Conservation (phyloP, 2,113 vertebrate genomes). For the Candoia aspera region DNA sequence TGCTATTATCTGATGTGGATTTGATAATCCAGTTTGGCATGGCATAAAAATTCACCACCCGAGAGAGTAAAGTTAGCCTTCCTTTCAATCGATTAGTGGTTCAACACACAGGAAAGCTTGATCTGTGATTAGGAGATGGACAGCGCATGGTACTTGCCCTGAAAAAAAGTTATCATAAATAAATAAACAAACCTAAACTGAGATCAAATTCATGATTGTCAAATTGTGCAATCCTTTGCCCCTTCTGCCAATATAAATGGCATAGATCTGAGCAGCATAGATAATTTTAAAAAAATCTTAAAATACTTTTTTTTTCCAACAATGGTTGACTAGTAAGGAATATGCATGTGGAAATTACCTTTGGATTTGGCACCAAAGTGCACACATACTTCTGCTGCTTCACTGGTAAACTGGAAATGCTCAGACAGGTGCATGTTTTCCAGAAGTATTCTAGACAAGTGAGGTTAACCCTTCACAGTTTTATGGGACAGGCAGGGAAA, state of each 20-base stretch:
- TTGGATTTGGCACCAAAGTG: neutral
- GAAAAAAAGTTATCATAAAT: neutral
- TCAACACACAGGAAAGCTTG: neutral
- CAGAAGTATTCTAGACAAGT: neutral
- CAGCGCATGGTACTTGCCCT: neutral
- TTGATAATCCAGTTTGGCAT: neutral
- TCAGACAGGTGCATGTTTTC: neutral
- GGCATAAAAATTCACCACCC: neutral
- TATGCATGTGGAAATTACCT: neutral
- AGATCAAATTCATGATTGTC: neutral
- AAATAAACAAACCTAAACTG: neutral
- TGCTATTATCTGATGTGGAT: neutral
- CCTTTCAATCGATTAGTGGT: neutral
- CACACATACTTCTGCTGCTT: neutral
- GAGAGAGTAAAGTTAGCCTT: neutral
- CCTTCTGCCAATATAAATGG: neutral
- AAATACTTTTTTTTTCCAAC: neutral
- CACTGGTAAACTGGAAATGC: neutral
- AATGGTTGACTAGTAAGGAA: neutral
- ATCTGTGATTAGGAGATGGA: neutral
- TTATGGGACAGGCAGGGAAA: neutral
- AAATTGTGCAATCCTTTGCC: neutral
- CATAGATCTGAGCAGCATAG: neutral
- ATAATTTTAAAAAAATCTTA: neutral
- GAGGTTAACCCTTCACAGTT: neutral